phyloP scores from a whole-genome alignment of 2,888 invertebrate species.

The Chaetogeoica ovagalla region DNA sequence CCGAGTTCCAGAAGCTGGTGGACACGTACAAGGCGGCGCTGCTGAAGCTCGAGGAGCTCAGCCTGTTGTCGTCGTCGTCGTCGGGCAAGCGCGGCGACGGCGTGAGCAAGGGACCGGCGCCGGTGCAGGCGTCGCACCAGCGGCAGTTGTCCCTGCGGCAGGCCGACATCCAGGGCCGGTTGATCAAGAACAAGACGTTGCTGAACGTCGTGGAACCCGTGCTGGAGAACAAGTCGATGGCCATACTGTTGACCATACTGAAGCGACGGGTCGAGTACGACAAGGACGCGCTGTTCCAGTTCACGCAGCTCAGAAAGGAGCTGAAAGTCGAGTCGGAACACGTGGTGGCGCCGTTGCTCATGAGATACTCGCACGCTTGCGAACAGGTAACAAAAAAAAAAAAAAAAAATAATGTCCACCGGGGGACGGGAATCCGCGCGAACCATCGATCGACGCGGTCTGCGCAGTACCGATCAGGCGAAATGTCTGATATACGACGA shows the following conservation, averaged over 20 bases:
- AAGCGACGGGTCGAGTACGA: constrained; percentile 84
- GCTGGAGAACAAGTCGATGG: constrained; percentile 78
- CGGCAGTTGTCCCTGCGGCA: constrained; percentile 80
- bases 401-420: too few relatives aligned
- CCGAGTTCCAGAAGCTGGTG: constrained; percentile 79
- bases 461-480: too few relatives aligned
- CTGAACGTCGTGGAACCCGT: constrained; percentile 71
- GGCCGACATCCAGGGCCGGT: constrained; percentile 82
- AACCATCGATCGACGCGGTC: too few relatives aligned
- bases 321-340: constrained; percentile 67
- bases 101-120: constrained; percentile 65
- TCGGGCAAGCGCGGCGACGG: constrained; percentile 62
- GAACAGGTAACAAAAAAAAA: constrained; percentile 59
- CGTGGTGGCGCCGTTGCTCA: constrained; percentile 65
- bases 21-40: constrained; percentile 85
- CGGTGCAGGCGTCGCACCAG: constrained; percentile 86
- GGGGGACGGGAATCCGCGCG: too few relatives aligned
- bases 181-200: constrained; percentile 89
- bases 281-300: constrained; percentile 79
- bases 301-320: constrained; percentile 65
- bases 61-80: constrained; percentile 61
- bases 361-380: constrained; percentile 63
- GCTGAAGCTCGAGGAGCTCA: constrained; percentile 79
- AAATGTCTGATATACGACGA: neutral
- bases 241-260: constrained; percentile 73